phyloP scores from a whole-genome alignment of 2,888 invertebrate species.

The Sphinx pinastri region DNA sequence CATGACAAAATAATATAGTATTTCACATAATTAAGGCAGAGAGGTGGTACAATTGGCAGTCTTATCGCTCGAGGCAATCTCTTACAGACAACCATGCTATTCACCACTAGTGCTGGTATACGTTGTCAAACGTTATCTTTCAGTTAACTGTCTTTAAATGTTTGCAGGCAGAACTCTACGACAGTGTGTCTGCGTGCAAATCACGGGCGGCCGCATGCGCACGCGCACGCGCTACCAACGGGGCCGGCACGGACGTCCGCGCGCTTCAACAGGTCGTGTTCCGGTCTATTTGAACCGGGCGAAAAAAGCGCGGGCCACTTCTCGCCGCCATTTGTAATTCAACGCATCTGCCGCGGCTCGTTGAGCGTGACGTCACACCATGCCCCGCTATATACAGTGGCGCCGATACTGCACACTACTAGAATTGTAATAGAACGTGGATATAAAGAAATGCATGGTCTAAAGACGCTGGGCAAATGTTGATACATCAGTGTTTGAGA shows the following conservation, averaged over 20 bases:
- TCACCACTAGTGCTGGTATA: no score
- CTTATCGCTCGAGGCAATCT: no score
- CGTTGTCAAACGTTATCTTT: no score
- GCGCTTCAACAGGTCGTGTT: slow-evolving; percentile 61
- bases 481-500: no score
- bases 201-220: slow-evolving; percentile 28
- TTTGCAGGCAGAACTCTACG: slow-evolving; percentile 10
- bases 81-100: no score
- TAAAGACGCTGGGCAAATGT: not conserved
- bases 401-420: not conserved
- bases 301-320: slow-evolving; percentile 58
- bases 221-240: slow-evolving; percentile 48
- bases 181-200: slow-evolving; percentile 40
- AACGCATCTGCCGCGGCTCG: slow-evolving; percentile 53
- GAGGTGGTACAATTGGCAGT: no score
- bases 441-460: not conserved
- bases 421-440: slow-evolving; percentile 4
- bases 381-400: not conserved
- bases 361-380: slow-evolving; percentile 59
- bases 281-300: slow-evolving; percentile 66
- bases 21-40: no score
- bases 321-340: slow-evolving; percentile 56
- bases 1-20: no score
- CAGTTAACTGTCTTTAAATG: no score
- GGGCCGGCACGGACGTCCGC: slow-evolving; percentile 55